These are phyloP conservation scores for Drosophila serrata DNA, from an alignment of 1,140 invertebrate species.

Conservation along the genomic window DNA sequence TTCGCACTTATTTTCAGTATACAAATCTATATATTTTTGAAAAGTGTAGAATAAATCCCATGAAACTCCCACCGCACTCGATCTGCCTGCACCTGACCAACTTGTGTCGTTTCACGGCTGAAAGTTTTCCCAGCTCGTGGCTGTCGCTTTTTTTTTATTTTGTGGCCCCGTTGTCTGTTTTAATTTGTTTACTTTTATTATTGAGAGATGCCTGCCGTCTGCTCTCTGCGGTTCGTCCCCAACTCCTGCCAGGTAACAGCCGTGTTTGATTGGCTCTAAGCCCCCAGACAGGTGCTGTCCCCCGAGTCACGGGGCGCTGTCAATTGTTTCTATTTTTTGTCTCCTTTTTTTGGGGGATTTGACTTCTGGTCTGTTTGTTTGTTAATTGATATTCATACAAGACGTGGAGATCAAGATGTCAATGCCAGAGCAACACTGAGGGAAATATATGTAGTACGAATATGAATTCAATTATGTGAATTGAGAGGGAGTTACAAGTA, in stretches of 20 bases:
- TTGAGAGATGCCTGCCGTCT: slow-evolving; percentile 68
- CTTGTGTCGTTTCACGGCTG: slow-evolving; percentile 76
- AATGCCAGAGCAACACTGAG: slow-evolving; percentile 21
- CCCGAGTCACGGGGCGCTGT: slow-evolving; percentile 34
- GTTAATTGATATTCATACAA: slow-evolving; percentile 82
- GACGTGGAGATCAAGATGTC: slow-evolving; percentile 69
- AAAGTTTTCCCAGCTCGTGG: slow-evolving; percentile 72
- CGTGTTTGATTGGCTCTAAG: slow-evolving; percentile 77
- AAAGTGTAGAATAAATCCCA: slow-evolving; percentile 2
- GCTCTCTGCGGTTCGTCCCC: slow-evolving; percentile 25
- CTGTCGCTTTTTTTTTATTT: slow-evolving; percentile 54
- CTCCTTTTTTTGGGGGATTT: slow-evolving; percentile 33
- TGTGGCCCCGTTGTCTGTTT: slow-evolving; percentile 73
- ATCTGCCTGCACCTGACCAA: slow-evolving; percentile 60
- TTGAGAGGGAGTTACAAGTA: too few species aligned
- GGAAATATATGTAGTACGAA: too few species aligned
- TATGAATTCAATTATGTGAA: too few species aligned
- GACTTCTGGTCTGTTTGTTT: slow-evolving; percentile 58
- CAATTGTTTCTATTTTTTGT: slow-evolving; percentile 50
- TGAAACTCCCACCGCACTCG: not conserved
- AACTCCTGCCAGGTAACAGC: not conserved
- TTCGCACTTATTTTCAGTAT: too few species aligned
- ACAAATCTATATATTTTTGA: not conserved
- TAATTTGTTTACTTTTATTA: slow-evolving; percentile 84
- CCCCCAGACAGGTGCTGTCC: slow-evolving; percentile 61